Base-by-base conservation (phyloP, 2,797 vertebrate species). In the Crotalus adamanteus region DNA sequence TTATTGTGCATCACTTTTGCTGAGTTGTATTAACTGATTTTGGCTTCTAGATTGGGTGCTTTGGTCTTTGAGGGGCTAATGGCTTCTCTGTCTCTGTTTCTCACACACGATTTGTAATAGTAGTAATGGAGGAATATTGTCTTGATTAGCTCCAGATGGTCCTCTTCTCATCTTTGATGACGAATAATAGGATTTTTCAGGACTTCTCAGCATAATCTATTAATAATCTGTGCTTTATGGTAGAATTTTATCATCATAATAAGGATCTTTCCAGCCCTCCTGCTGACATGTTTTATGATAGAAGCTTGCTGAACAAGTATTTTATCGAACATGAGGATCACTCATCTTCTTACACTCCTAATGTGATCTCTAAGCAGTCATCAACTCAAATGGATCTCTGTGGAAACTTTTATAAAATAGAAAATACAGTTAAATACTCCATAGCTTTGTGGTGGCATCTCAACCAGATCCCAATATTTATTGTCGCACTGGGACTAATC, bases 101-200 rank as follows among this genome's bases (percentile, higher is more conserved):
- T 37, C 87, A 8, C 60, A 51, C 89, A 14, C 47, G 59, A 51
- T 59, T 87, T 87, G 85, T 91, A 91, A 89, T 65, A 53, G 59
- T 63, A 53, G 86, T 89, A 93, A 93, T 85, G 57, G 85, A 69
- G 87, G 69, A 60, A 93, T 53, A 93, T 65, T 93, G 83, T 85
- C 92, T 91, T 93, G 90, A 91, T 93, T 89, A 91, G 92, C 86
- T 56, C 86, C 92, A 93, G 92, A 93, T 93, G 90, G 92, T 85
- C 69, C 57, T 59, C 57, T 83, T 93, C 92, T 91, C 14, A 20
- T 91, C 69, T 73, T 93, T 91, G 90, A 93, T 93, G 92, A 89
- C 89, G 91, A 93, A 91, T 89, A 69, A 91, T 88, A 57, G 69
- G 59, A 59, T 55, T 90, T 69, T 59, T 1, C 47, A 93, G 92